Conservation (phyloP, 2,888 invertebrate genomes). For the Rhaphigaster nebulosa region DNA sequence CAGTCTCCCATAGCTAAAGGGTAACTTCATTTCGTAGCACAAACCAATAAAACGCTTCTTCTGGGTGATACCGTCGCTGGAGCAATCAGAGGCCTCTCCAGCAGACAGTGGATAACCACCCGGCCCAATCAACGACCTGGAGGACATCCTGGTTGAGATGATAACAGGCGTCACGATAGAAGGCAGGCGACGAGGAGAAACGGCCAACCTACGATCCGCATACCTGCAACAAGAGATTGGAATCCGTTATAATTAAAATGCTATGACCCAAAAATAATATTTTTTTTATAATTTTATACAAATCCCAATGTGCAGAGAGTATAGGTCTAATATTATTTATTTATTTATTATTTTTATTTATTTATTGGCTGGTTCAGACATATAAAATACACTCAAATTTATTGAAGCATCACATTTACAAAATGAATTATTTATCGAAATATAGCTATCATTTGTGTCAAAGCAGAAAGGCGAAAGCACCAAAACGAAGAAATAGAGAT, state of each 20-base stretch:
- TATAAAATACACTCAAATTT: too few relatives aligned
- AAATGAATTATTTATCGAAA: too few relatives aligned
- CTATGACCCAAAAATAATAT: too few relatives aligned
- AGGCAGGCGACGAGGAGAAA: not conserved
- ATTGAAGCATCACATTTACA: too few relatives aligned
- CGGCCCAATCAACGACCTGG: not conserved
- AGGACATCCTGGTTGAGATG: not conserved
- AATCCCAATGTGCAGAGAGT: too few relatives aligned
- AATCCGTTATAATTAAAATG: not conserved
- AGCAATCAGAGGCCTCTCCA: not conserved
- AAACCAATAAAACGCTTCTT: not conserved
- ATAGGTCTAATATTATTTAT: too few relatives aligned
- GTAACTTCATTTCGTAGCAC: not conserved
- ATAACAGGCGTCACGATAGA: slow-evolving; percentile 3
- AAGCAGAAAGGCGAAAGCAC: too few relatives aligned
- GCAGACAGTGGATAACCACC: not conserved
- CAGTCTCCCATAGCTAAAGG: not conserved
- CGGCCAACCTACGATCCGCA: not conserved
- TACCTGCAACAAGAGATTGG: not conserved
- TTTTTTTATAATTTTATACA: too few relatives aligned
- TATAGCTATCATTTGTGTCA: too few relatives aligned
- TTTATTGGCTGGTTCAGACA: too few relatives aligned
- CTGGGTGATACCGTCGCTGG: not conserved
- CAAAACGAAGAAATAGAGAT: too few relatives aligned
- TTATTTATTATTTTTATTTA: too few relatives aligned